Percentiles rank a stretch among this genome's conserved stretches.
Conservation (phyloP, 1,140 invertebrate species). For the Anastrepha obliqua region DNA sequence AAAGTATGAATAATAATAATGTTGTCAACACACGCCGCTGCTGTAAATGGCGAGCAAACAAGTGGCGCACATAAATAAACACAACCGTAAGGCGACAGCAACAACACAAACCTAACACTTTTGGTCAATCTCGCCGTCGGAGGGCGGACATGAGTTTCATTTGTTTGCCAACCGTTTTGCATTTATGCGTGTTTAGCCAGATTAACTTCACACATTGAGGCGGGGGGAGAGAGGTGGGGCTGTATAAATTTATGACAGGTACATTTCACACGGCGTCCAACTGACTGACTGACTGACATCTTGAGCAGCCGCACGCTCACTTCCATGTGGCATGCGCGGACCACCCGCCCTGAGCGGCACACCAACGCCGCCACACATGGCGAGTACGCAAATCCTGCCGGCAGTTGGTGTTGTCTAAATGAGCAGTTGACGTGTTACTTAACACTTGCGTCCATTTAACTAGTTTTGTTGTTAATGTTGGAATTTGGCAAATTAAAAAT, state of each 20-base stretch:
- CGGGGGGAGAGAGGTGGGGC: not conserved
- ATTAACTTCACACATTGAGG: not conserved
- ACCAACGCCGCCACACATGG: not conserved
- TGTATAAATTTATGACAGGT: constrained; percentile 30
- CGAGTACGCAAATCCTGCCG: not conserved
- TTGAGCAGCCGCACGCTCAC: not conserved
- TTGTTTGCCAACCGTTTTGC: constrained; percentile 5
- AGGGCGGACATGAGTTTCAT: not conserved
- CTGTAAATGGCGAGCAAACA: not conserved
- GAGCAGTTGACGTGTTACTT: constrained; percentile 25
- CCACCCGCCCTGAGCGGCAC: not conserved
- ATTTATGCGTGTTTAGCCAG: not conserved
- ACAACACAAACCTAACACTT: not conserved
- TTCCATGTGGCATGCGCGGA: not conserved
- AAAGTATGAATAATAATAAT: constrained; percentile 18
- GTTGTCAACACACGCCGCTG: not conserved
- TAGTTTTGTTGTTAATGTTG: not conserved
- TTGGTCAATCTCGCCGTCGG: not conserved
- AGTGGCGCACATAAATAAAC: not conserved
- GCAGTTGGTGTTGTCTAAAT: not conserved
- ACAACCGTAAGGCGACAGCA: not conserved
- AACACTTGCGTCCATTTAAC: not conserved
- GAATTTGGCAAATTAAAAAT: constrained; percentile 50
- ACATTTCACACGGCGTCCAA: not conserved
- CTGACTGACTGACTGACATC: not conserved